phyloP scores from a whole-genome alignment of 2,113 vertebrate genomes.

The Thamnaconus septentrionalis region DNA sequence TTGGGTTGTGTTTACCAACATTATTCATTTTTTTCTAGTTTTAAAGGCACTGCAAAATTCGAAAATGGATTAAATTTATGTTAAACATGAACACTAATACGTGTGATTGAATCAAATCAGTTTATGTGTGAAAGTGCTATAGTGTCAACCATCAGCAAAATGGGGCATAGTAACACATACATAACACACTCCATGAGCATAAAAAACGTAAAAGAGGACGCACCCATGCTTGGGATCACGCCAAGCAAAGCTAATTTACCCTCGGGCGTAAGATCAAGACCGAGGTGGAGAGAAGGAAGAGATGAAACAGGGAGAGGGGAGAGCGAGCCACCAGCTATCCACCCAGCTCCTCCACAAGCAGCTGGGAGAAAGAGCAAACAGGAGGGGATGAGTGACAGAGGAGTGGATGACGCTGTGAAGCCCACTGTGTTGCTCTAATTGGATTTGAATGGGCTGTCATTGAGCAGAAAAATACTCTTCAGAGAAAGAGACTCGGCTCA shows the following conservation, averaged over 20 bases:
- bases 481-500: not conserved
- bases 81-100: too few relatives aligned
- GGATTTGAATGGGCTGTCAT: slow-evolving; percentile 68
- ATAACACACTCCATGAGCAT: not conserved
- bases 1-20: too few relatives aligned
- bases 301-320: slow-evolving; percentile 15
- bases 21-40: too few relatives aligned
- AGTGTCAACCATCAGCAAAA: too few relatives aligned
- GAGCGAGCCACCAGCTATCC: slow-evolving; percentile 25
- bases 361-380: slow-evolving; percentile 1
- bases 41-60: too few relatives aligned
- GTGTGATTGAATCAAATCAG: too few relatives aligned
- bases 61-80: too few relatives aligned
- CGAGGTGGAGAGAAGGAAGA: slow-evolving; percentile 23
- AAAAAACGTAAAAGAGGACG: too few relatives aligned
- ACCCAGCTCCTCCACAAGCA: slow-evolving; percentile 19
- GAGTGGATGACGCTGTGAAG: slow-evolving; percentile 58
- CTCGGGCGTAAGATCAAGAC: slow-evolving; percentile 7
- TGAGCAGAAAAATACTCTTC: slow-evolving; percentile 45
- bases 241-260: slow-evolving; percentile 43
- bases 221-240: not conserved
- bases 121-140: too few relatives aligned
- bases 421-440: slow-evolving; percentile 64
- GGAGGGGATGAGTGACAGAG: slow-evolving; percentile 51
- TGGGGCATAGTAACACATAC: too few relatives aligned